Evolutionary conservation across 2,888 invertebrate genomes (phyloP).

Genomic region (Platycheirus albimanus): DNA sequence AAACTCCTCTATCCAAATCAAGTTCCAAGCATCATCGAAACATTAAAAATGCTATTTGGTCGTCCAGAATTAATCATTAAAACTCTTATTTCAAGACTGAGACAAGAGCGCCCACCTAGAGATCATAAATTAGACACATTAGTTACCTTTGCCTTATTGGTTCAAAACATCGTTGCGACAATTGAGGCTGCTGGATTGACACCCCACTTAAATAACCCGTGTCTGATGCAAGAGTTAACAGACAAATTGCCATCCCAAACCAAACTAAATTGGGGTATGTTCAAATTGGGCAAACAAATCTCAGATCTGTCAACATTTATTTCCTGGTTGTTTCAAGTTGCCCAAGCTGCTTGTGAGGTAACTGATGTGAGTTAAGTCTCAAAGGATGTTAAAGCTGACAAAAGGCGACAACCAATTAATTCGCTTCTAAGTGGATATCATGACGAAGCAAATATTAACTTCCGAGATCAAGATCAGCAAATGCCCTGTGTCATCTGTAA

Average conservation of each 20-base stretch:
- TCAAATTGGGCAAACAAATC: not conserved
- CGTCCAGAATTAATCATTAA: conserved; percentile 25
- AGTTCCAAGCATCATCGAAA: conserved; percentile 8
- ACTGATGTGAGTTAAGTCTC: conserved; percentile 3
- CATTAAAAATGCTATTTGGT: conserved; percentile 16
- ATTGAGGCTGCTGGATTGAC: too few species aligned
- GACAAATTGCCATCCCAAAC: conserved; percentile 62
- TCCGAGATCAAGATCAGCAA: too few species aligned
- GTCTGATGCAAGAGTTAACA: conserved; percentile 62
- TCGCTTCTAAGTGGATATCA: conserved; percentile 1
- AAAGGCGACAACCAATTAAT: not conserved
- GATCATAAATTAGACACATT: conserved; percentile 9
- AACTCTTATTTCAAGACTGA: not conserved
- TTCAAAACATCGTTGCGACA: conserved; percentile 53
- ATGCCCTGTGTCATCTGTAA: conserved; percentile 12
- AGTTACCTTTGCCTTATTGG: conserved; percentile 44
- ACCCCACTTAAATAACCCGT: conserved; percentile 58
- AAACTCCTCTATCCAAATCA: conserved; percentile 13
- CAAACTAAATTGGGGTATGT: conserved; percentile 67
- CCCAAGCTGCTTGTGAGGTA: too few species aligned
- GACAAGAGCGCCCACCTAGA: conserved; percentile 12
- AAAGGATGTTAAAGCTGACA: conserved; percentile 5
- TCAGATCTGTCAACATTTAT: too few species aligned
- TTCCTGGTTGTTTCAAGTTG: too few species aligned
- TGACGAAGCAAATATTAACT: too few species aligned